Evolutionary conservation across 2,113 vertebrate species (phyloP).

Genomic region (Oncorhynchus mykiss): DNA sequence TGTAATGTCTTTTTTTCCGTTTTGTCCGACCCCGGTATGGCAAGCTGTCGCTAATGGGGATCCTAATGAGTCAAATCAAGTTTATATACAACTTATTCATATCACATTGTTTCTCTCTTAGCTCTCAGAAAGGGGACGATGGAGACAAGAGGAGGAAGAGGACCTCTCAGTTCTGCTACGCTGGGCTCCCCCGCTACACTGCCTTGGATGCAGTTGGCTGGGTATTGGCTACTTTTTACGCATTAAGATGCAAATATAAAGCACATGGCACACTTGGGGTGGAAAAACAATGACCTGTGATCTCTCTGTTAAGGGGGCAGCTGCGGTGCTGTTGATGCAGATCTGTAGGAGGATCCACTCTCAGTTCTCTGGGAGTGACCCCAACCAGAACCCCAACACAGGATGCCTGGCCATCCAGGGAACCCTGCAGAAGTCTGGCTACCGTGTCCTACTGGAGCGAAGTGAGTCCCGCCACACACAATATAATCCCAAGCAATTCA

Average conservation of each 20-base stretch:
- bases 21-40: no score
- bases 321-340: slow-evolving; percentile 75
- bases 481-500: neutral
- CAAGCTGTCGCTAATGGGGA: no score
- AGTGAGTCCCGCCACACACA: slow-evolving; percentile 51
- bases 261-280: no score
- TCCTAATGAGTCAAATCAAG: no score
- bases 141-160: slow-evolving; percentile 59
- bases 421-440: slow-evolving; percentile 60
- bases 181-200: slow-evolving; percentile 67
- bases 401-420: slow-evolving; percentile 22
- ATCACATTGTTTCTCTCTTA: slow-evolving; percentile 21
- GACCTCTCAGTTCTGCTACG: slow-evolving; percentile 62
- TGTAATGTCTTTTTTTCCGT: no score
- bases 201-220: slow-evolving; percentile 79
- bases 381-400: neutral
- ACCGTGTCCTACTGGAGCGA: slow-evolving; percentile 58
- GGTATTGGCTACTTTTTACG: slow-evolving; percentile 50
- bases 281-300: no score
- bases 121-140: slow-evolving; percentile 67
- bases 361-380: slow-evolving; percentile 44
- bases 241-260: neutral
- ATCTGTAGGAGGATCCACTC: slow-evolving; percentile 75
- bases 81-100: neutral
- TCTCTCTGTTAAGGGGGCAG: slow-evolving; percentile 64